phyloP scores from a whole-genome alignment of 35 echinoderm and acorn worm species.

The Ophiothrix spiculata region DNA sequence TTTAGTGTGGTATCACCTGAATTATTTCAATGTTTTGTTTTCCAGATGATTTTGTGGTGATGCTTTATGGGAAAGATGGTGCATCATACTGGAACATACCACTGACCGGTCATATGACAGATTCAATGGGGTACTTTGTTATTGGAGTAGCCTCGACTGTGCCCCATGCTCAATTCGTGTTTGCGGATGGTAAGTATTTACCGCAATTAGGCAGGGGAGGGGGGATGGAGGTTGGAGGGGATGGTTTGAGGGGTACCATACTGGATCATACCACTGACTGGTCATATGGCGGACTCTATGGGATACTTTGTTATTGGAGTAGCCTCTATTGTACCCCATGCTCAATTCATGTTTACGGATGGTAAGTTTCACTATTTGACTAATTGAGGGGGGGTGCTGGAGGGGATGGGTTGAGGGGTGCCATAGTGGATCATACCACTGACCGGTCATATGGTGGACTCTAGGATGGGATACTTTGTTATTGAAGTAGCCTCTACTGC shows the following conservation, averaged over 20 bases:
- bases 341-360: constrained; percentile 56
- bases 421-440: constrained; percentile 58
- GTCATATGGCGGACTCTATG: constrained; percentile 45
- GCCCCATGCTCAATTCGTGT: constrained; percentile 54
- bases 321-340: constrained; percentile 29
- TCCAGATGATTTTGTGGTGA: constrained; percentile 76
- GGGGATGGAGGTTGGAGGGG: too few relatives aligned
- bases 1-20: too few relatives aligned
- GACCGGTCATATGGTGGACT: constrained; percentile 54
- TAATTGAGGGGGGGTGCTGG: too few relatives aligned
- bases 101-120: constrained; percentile 61
- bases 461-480: constrained; percentile 75
- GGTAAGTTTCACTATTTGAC: too few relatives aligned
- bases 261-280: constrained; percentile 58
- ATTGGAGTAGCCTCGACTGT: constrained; percentile 43
- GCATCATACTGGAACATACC: constrained; percentile 46
- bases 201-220: too few relatives aligned
- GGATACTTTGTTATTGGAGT: constrained; percentile 88
- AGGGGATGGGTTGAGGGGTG: too few relatives aligned
- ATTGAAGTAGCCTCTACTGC: constrained; percentile 40
- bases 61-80: constrained; percentile 64
- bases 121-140: constrained; percentile 74
- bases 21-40: background rate
- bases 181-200: constrained; percentile 62
- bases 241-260: too few relatives aligned